Evolutionary conservation across 2,797 vertebrate species (phyloP).

Genomic region (Limnodromus scolopaceus): DNA sequence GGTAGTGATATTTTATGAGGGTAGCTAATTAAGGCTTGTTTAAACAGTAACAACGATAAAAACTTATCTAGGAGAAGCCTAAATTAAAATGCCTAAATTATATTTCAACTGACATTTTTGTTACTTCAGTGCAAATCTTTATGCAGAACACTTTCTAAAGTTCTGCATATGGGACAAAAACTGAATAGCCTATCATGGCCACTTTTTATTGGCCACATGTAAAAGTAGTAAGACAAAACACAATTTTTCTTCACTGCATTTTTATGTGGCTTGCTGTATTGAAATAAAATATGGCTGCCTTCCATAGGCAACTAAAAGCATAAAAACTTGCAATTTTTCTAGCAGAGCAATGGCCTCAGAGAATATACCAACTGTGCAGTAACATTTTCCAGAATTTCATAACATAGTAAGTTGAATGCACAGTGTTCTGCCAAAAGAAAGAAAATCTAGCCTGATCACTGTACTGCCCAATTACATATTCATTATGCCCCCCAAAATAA

Average conservation of each 20-base stretch:
- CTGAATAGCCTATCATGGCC: not conserved
- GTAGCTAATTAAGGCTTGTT: not conserved
- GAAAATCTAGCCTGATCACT: not conserved
- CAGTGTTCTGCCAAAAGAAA: not conserved
- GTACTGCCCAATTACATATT: not conserved
- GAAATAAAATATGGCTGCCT: constrained; percentile 25
- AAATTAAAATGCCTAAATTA: not conserved
- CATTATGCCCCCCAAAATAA: not conserved
- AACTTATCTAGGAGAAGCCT: not conserved
- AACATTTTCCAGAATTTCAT: not conserved
- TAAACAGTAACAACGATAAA: not conserved
- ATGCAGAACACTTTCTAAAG: not conserved
- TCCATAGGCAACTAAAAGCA: not conserved
- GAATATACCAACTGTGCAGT: constrained; percentile 15
- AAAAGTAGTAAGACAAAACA: not conserved
- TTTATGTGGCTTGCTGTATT: not conserved
- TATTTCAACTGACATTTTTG: not conserved
- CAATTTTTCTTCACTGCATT: not conserved
- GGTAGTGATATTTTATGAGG: not conserved
- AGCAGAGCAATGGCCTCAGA: not conserved
- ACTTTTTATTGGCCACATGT: not conserved
- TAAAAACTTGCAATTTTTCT: not conserved
- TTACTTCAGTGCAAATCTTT: not conserved
- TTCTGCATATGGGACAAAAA: not conserved
- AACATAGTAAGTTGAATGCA: not conserved